These are phyloP conservation scores for Elaphurus davidianus DNA, from an alignment of 2,113 vertebrate species.

Conservation along the genomic window DNA sequence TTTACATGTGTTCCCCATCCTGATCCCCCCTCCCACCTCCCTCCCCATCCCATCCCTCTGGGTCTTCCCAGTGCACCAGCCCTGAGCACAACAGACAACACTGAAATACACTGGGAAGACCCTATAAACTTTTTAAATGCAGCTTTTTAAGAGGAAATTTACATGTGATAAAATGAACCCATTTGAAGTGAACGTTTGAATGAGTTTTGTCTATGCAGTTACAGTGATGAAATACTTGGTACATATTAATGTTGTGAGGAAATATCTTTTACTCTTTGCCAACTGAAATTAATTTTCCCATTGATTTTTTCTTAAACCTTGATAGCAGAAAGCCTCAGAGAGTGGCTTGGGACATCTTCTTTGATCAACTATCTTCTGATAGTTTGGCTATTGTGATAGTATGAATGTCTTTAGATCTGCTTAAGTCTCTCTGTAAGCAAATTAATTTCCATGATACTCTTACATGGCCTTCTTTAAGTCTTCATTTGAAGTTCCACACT, in stretches of 20 bases:
- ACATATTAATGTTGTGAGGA: not conserved
- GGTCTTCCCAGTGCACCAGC: no score
- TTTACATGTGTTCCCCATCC: no score
- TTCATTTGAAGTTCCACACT: not conserved
- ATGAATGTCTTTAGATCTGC: not conserved
- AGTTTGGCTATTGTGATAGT: not conserved
- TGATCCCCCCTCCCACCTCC: no score
- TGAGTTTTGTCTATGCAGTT: not conserved
- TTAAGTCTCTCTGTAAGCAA: not conserved
- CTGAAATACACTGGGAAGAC: no score
- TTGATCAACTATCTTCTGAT: not conserved
- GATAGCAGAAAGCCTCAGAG: not conserved
- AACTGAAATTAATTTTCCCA: not conserved
- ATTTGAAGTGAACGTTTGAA: not conserved
- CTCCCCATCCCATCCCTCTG: no score
- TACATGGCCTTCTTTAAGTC: not conserved
- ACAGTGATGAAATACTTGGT: not conserved
- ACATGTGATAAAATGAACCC: not conserved
- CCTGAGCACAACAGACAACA: no score
- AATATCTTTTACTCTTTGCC: not conserved
- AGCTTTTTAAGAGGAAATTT: not conserved
- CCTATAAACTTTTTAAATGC: not conserved
- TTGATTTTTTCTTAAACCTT: not conserved
- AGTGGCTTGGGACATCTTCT: not conserved
- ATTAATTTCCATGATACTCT: not conserved